phyloP scores from a whole-genome alignment of 1,140 invertebrate genomes.

The Lycorma delicatula region DNA sequence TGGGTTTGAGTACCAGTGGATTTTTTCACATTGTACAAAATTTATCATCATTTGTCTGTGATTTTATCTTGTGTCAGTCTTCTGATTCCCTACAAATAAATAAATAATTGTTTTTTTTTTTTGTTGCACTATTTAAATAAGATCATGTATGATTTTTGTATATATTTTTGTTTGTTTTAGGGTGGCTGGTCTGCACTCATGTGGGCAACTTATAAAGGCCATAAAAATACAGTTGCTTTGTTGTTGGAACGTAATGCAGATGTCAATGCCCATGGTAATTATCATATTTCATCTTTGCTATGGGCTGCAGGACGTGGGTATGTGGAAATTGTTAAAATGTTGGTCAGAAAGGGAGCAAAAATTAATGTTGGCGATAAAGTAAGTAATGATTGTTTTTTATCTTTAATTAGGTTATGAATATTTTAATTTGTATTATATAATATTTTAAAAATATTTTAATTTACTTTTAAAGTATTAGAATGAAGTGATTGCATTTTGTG shows the following conservation, averaged over 20 bases:
- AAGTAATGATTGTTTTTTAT: conserved; percentile 19
- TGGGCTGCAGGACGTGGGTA: conserved; percentile 92
- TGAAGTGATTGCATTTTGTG: too few species aligned
- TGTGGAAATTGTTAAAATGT: conserved; percentile 69
- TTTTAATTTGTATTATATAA: background rate
- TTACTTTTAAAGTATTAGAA: background rate
- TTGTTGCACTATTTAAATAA: too few species aligned
- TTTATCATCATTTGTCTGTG: too few species aligned
- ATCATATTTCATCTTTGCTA: conserved; percentile 85
- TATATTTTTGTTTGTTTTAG: conserved; percentile 43
- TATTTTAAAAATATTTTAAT: background rate
- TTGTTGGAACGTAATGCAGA: conserved; percentile 85
- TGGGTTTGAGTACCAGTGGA: too few species aligned
- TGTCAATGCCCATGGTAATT: conserved; percentile 92
- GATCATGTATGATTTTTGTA: conserved; percentile 41
- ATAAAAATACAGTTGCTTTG: conserved; percentile 64
- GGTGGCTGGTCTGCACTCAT: conserved; percentile 94
- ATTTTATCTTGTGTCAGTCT: too few species aligned
- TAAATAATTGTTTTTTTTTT: too few species aligned
- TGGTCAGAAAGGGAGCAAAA: conserved; percentile 80
- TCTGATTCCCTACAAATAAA: too few species aligned
- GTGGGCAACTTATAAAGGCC: conserved; percentile 95
- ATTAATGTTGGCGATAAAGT: conserved; percentile 87
- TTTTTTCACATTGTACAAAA: too few species aligned
- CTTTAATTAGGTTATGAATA: background rate